phyloP scores from a whole-genome alignment of 1,140 invertebrate species.

The Nasonia giraulti region DNA sequence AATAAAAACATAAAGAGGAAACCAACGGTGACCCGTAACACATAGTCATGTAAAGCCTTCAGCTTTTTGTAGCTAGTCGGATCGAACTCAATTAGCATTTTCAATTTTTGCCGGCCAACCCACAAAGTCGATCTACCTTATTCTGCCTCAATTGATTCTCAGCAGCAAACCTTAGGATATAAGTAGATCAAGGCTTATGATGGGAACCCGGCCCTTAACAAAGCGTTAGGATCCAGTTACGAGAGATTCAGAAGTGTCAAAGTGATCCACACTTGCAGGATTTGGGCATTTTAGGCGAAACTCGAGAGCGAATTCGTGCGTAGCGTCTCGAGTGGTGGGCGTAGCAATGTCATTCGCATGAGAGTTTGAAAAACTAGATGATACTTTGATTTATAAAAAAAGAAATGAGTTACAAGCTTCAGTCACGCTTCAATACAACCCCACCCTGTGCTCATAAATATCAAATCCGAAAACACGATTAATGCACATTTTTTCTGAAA shows the following conservation, averaged over 20 bases:
- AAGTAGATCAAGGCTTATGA: not conserved
- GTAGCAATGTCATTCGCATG: too few relatives aligned
- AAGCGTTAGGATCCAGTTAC: not conserved
- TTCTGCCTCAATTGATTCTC: not conserved
- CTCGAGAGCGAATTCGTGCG: too few relatives aligned
- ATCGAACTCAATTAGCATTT: conserved; percentile 12
- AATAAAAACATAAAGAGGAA: not conserved
- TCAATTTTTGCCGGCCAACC: not conserved
- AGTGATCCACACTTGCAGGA: too few relatives aligned
- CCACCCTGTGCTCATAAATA: not conserved
- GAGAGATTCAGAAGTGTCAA: too few relatives aligned
- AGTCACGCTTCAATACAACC: not conserved
- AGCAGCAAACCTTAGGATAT: not conserved
- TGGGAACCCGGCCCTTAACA: not conserved
- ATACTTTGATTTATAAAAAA: not conserved
- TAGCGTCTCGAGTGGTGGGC: not conserved
- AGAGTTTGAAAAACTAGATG: not conserved
- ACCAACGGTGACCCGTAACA: not conserved
- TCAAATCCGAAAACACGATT: not conserved
- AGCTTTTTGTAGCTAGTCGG: not conserved
- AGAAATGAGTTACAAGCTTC: not conserved
- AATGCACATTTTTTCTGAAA: not conserved
- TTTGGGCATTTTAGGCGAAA: too few relatives aligned
- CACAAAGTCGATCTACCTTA: not conserved
- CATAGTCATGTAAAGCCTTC: not conserved